phyloP scores from a whole-genome alignment of 1,140 invertebrate genomes.

The Pseudoatta argentina region DNA sequence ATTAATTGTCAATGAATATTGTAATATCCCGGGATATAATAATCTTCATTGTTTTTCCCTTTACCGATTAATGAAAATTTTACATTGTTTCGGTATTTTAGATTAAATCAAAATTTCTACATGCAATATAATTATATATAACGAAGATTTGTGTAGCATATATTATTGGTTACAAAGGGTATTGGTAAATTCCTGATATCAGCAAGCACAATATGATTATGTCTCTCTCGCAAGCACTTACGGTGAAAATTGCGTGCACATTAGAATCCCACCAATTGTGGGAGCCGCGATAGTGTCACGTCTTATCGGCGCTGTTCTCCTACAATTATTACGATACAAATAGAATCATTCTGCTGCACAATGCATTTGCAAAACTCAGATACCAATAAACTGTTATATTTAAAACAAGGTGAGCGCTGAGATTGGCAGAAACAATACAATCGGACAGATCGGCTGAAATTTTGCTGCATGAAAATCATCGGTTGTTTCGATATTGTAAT shows the following conservation, averaged over 20 bases:
- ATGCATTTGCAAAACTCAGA: neutral
- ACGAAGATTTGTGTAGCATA: neutral
- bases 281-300: slow-evolving; percentile 17
- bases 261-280: slow-evolving; percentile 29
- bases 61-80: neutral
- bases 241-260: slow-evolving; percentile 33
- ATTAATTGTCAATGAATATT: neutral
- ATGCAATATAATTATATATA: neutral
- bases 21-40: neutral
- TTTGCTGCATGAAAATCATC: neutral
- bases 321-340: slow-evolving; percentile 43
- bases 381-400: neutral
- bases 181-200: neutral
- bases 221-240: slow-evolving; percentile 6
- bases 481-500: neutral
- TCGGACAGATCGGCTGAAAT: neutral
- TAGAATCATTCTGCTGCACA: slow-evolving; percentile 36
- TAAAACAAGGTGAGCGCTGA: neutral
- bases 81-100: neutral
- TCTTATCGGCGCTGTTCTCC: slow-evolving; percentile 39
- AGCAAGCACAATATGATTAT: slow-evolving; percentile 8
- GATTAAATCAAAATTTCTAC: neutral
- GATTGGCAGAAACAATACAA: neutral
- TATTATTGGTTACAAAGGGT: neutral
- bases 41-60: neutral